Conservation (phyloP, 2,888 invertebrate species). For the Caenorhabditis japonica region DNA sequence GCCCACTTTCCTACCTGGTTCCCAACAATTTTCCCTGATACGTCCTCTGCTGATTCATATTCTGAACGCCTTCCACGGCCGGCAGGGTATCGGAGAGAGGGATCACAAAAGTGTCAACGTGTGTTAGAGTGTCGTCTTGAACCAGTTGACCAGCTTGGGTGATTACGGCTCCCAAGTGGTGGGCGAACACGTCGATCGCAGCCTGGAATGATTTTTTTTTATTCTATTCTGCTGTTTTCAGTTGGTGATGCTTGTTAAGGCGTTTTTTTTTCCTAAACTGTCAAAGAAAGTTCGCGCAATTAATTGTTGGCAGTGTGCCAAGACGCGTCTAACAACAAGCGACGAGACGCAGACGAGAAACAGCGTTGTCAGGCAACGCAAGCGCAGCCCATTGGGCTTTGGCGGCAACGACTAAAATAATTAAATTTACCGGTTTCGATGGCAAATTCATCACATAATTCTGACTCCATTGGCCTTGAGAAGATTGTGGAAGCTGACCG, state of each 20-base stretch:
- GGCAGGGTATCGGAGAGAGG: constrained; percentile 56
- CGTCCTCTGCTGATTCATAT: constrained; percentile 57
- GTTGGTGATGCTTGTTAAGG: too few relatives aligned
- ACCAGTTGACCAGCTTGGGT: constrained; percentile 53
- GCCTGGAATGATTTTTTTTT: too few relatives aligned
- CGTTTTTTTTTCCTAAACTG: too few relatives aligned
- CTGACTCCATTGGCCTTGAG: constrained; percentile 52
- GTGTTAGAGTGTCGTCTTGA: constrained; percentile 63
- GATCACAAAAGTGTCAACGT: constrained; percentile 70
- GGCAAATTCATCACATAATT: constrained; percentile 57
- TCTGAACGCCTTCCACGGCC: constrained; percentile 56
- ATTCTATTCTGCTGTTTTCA: too few relatives aligned
- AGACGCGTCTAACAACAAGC: too few relatives aligned
- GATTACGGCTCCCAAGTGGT: constrained; percentile 72
- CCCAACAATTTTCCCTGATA: constrained; percentile 66
- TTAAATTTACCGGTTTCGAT: constrained; percentile 51
- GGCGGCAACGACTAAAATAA: too few relatives aligned
- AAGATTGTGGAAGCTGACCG: constrained; percentile 54
- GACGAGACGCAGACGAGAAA: too few relatives aligned
- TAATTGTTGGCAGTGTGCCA: too few relatives aligned
- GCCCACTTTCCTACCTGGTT: constrained; percentile 54
- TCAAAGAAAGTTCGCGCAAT: too few relatives aligned
- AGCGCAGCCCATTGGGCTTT: too few relatives aligned
- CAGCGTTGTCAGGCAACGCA: too few relatives aligned
- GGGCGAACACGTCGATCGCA: constrained; percentile 71